Conservation (phyloP, 2,797 vertebrate genomes). For the Chelon labrosus region DNA sequence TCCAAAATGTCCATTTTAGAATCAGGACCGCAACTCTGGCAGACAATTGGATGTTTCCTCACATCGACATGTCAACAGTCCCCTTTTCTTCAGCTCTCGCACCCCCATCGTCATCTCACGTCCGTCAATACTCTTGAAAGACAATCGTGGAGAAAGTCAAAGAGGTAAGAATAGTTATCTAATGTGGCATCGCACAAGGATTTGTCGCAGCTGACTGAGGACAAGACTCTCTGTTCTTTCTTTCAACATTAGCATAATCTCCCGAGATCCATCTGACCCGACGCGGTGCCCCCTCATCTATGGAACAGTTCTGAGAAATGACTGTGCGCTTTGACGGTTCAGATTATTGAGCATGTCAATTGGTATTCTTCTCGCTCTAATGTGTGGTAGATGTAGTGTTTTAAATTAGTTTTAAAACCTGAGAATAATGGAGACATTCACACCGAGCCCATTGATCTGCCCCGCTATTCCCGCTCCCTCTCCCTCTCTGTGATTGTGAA, state of each 20-base stretch:
- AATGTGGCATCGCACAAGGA: conserved; percentile 62
- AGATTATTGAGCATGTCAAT: conserved; percentile 67
- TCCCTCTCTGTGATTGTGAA: conserved; percentile 27
- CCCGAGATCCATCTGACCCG: conserved; percentile 73
- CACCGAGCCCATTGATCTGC: not conserved
- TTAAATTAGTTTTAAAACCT: conserved; percentile 50
- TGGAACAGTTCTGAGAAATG: conserved; percentile 57
- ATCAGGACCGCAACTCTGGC: conserved; percentile 1
- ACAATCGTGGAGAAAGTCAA: conserved; percentile 57
- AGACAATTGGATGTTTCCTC: conserved; percentile 26
- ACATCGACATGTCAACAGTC: conserved; percentile 3
- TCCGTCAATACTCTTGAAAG: conserved; percentile 45
- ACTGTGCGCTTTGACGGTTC: conserved; percentile 59
- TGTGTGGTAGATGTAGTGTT: conserved; percentile 39
- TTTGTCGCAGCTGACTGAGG: conserved; percentile 76
- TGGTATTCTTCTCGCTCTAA: conserved; percentile 46
- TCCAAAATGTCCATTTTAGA: conserved; percentile 17
- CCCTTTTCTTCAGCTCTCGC: conserved; percentile 19
- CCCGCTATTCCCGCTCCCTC: not conserved
- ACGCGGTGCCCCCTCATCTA: conserved; percentile 57
- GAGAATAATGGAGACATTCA: conserved; percentile 44
- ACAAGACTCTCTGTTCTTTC: conserved; percentile 68
- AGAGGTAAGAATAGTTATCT: conserved; percentile 63
- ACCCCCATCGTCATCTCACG: conserved; percentile 28
- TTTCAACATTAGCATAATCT: conserved; percentile 77